phyloP scores from a whole-genome alignment of 2,113 vertebrate genomes.

The Spermophilus dauricus region DNA sequence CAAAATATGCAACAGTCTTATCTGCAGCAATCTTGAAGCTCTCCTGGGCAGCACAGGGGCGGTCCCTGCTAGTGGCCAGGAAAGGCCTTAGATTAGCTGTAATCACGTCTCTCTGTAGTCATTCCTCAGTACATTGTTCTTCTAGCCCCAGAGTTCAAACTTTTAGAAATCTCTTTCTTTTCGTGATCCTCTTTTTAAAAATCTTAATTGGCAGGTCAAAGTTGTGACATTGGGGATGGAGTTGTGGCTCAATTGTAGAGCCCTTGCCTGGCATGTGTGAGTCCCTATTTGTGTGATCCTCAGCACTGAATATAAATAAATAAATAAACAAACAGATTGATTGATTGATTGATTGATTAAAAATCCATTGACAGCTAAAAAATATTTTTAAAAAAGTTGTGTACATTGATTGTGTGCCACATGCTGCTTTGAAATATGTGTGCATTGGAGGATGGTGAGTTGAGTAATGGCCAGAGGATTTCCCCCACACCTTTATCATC shows the following conservation, averaged over 20 bases:
- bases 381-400: no score
- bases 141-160: background rate
- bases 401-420: no score
- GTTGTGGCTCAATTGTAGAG: no score
- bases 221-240: background rate
- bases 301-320: no score
- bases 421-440: background rate
- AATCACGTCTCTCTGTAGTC: background rate
- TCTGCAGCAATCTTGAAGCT: background rate
- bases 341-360: no score
- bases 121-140: background rate
- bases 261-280: no score
- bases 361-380: no score
- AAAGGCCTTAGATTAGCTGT: background rate
- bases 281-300: no score
- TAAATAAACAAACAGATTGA: no score
- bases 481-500: background rate
- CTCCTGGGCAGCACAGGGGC: background rate
- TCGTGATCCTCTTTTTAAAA: background rate
- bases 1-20: background rate
- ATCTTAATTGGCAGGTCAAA: background rate
- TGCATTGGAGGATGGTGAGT: background rate
- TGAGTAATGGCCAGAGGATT: background rate
- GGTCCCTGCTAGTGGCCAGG: rapidly evolving
- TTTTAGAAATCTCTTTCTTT: background rate